Base-by-base conservation (phyloP, 2,113 vertebrate species). In the Ivindomyrus marchei region DNA sequence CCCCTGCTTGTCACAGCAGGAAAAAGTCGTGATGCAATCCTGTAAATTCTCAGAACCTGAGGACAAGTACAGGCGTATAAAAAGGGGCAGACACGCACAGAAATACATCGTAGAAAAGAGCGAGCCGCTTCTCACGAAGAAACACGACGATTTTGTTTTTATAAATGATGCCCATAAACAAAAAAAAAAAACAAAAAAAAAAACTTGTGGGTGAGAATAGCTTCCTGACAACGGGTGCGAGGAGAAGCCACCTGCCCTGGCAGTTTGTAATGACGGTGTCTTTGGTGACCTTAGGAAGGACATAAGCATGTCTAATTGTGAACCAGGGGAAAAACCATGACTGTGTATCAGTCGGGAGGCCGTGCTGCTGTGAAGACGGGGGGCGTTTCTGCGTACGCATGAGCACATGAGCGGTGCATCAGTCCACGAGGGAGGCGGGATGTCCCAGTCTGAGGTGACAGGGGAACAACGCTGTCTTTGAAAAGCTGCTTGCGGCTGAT, bases 61-160 rank as follows among this genome's bases (percentile, higher is more conserved):
- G 85, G 85, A 56, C 85, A 87, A 87, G 85, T 87, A 53, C 85
- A 87, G 85, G 27, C 85, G 17, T 47, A 87, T 49, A 5, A 19
- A 87, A 47, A 11, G 85, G 47, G n/a, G 13, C 85, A 53, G 24
- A 87, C 5, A 3, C 0, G 36, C 0, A 24, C 85, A 19, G 15
- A 87, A 87, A 15, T 17, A 21, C 80, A 4, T 83, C 1, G 10
- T 11, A 70, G 27, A 70, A 70, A 74, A 6, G 66, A 3, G 3
- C 4, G 4, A 11, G 1, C 11, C 15, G 13, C 15, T 7, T 42
- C 11, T 77, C 15, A 39, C 31, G 1, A 39, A 77, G 36, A 39
- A 2, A 77, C 27, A 19, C 11, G 6, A 19, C 3, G 1, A 39
- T 77, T 77, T 11, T 39, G 17, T 11, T 47, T 53, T 47, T n/a